Conservation (phyloP, 2,113 vertebrate genomes). For the Pygoscelis antarcticus region DNA sequence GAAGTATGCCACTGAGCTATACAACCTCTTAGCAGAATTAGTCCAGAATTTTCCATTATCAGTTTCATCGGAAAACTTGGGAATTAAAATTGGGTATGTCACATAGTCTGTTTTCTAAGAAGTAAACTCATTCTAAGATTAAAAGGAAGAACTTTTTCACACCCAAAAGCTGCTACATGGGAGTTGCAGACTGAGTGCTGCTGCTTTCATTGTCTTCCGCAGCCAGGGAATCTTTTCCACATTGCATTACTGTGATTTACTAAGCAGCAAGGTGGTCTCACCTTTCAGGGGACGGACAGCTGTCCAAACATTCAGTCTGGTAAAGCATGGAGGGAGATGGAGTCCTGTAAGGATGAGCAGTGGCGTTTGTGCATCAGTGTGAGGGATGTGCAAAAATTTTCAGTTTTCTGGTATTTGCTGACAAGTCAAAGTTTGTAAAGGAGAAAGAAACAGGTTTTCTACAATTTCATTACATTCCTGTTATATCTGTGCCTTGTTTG, state of each 20-base stretch:
- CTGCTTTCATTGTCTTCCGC: background rate
- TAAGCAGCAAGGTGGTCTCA: background rate
- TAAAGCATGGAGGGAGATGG: accelerated
- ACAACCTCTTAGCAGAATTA: background rate
- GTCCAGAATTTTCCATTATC: background rate
- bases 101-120: background rate
- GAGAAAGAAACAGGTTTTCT: background rate
- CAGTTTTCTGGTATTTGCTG: background rate
- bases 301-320: background rate
- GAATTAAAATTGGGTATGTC: background rate
- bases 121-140: background rate
- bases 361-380: background rate
- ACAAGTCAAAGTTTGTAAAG: background rate
- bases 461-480: background rate
- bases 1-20: background rate
- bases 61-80: background rate
- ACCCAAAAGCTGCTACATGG: background rate
- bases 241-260: background rate
- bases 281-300: background rate
- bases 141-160: background rate
- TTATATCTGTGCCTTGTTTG: background rate
- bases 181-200: background rate
- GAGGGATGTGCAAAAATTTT: background rate
- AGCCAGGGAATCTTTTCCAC: accelerated
- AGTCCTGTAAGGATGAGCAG: background rate